These are phyloP conservation scores for Drosophila hydei DNA, from an alignment of 1,140 invertebrate genomes.

Conservation along the genomic window DNA sequence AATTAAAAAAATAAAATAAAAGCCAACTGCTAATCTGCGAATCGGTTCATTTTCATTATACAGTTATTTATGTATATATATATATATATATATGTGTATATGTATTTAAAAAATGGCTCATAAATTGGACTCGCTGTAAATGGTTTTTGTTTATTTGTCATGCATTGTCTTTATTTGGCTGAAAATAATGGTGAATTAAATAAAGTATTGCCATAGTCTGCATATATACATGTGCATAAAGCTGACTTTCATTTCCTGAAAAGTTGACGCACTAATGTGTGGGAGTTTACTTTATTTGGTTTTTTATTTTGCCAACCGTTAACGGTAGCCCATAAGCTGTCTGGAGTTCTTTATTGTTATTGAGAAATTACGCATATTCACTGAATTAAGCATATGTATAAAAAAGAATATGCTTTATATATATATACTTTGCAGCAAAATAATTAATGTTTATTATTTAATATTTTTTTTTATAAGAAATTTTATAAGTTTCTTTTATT, in stretches of 20 bases:
- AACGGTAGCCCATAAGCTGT: neutral
- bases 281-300: constrained; percentile 12
- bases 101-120: constrained; percentile 23
- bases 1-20: neutral
- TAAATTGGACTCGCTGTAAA: constrained; percentile 58
- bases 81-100: neutral
- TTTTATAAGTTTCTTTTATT: neutral
- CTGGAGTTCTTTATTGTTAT: neutral
- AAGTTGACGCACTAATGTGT: constrained; percentile 29
- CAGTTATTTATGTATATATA: neutral
- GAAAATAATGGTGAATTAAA: constrained; percentile 71
- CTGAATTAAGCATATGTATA: too few relatives aligned
- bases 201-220: constrained; percentile 67
- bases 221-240: constrained; percentile 24
- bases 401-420: neutral
- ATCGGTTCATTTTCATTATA: constrained; percentile 26
- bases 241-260: constrained; percentile 75
- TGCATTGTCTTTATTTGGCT: constrained; percentile 74
- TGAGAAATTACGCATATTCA: neutral
- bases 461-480: neutral
- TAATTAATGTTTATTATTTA: too few relatives aligned
- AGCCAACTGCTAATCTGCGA: constrained; percentile 15
- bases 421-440: too few relatives aligned
- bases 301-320: constrained; percentile 8
- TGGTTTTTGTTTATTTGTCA: constrained; percentile 65